These are phyloP conservation scores for Pongo abelii DNA, from an alignment of 2,113 vertebrate genomes.

Conservation along the genomic window DNA sequence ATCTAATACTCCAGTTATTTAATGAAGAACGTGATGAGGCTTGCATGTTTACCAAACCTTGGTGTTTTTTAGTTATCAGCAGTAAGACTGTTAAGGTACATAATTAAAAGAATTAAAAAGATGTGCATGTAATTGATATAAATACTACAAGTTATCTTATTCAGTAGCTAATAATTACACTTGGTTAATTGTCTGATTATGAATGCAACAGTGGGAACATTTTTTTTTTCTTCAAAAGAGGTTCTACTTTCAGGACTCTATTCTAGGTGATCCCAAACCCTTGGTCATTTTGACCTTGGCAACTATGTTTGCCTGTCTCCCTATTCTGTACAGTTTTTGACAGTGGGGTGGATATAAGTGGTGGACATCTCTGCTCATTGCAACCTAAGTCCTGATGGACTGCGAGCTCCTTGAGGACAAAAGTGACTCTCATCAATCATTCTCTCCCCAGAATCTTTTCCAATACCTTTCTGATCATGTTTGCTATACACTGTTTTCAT, in stretches of 20 bases:
- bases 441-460: not conserved
- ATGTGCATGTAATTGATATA: conserved; percentile 47
- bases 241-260: not conserved
- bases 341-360: not conserved
- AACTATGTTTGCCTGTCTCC: not conserved
- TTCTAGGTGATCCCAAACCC: not conserved
- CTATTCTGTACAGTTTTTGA: not conserved
- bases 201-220: conserved; percentile 7
- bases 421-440: not conserved
- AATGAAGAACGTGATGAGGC: conserved; percentile 63
- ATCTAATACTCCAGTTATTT: conserved; percentile 57
- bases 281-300: not conserved
- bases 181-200: conserved; percentile 66
- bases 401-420: not conserved
- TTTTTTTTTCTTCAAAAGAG: not conserved
- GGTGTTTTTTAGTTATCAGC: conserved; percentile 64
- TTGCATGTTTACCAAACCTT: conserved; percentile 50
- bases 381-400: not conserved
- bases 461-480: not conserved
- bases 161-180: conserved; percentile 67
- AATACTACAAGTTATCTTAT: conserved; percentile 60
- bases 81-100: conserved; percentile 62
- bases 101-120: conserved; percentile 68
- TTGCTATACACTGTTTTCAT: not conserved
- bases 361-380: not conserved